Evolutionary conservation across 1,140 invertebrate species (phyloP).

Genomic region (Drosophila fuyamai): DNA sequence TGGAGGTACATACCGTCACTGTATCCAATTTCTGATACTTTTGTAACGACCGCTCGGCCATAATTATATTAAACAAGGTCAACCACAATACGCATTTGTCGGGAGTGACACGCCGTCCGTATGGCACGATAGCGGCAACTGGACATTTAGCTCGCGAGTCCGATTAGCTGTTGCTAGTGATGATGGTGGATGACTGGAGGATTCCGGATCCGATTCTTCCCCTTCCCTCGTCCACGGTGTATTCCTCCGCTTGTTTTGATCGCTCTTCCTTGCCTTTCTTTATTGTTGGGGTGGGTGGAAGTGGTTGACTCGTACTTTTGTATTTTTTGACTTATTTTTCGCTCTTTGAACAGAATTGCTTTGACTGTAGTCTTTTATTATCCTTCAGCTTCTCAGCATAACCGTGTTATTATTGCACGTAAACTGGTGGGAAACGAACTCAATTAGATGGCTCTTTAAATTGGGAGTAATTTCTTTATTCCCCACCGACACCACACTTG

Average conservation of each 20-base stretch:
- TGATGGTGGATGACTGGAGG: not conserved
- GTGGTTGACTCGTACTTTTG: not conserved
- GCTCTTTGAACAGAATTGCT: not conserved
- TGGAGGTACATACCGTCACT: conserved; percentile 79
- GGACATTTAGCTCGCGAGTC: conserved; percentile 69
- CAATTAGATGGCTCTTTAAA: conserved; percentile 26
- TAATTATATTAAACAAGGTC: conserved; percentile 85
- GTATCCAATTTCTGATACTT: conserved; percentile 84
- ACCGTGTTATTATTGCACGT: conserved; percentile 30
- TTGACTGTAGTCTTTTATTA: conserved; percentile 16
- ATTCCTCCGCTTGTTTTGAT: not conserved
- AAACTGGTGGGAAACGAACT: conserved; percentile 6
- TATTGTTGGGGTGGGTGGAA: no score
- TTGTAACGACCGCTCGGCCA: conserved; percentile 85
- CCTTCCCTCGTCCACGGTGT: not conserved
- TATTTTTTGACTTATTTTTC: conserved; percentile 4
- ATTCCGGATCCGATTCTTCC: conserved; percentile 18
- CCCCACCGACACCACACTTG: conserved; percentile 4
- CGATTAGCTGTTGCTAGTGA: conserved; percentile 37
- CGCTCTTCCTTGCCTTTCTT: not conserved
- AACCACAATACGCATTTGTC: conserved; percentile 85
- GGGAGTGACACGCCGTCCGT: conserved; percentile 82
- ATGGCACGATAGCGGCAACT: conserved; percentile 78
- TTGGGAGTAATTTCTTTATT: conserved; percentile 17
- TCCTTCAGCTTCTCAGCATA: conserved; percentile 21